phyloP scores from a whole-genome alignment of 1,140 invertebrate genomes.

The Adelges cooleyi region DNA sequence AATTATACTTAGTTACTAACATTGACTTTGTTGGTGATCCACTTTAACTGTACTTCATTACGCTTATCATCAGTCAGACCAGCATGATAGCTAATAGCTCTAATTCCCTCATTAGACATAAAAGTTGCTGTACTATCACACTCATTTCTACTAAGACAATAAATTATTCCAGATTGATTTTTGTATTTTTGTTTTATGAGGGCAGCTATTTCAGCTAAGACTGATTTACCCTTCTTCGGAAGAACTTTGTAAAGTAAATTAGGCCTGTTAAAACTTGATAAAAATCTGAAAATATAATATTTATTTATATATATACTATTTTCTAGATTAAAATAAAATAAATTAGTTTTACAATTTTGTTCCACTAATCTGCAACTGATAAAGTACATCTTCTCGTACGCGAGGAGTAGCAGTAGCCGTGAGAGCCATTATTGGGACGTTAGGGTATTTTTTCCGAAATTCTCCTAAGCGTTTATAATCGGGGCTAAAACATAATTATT shows the following conservation, averaged over 20 bases:
- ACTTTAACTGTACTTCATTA: conserved; percentile 58
- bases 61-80: conserved; percentile 62
- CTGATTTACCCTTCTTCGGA: conserved; percentile 53
- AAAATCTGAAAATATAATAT: conserved; percentile 5
- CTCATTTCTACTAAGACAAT: conserved; percentile 90
- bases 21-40: conserved; percentile 64
- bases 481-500: conserved; percentile 37
- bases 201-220: conserved; percentile 54
- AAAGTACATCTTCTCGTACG: conserved; percentile 78
- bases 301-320: too few species aligned
- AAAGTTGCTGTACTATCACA: conserved; percentile 63
- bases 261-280: conserved; percentile 20
- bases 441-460: conserved; percentile 41
- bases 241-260: conserved; percentile 14
- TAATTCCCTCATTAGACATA: conserved; percentile 54
- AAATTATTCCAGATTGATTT: conserved; percentile 80
- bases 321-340: too few species aligned
- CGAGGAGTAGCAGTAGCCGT: conserved; percentile 78
- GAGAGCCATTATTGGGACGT: conserved; percentile 57
- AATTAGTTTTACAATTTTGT: conserved; percentile 14
- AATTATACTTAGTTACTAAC: too few species aligned
- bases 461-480: conserved; percentile 40
- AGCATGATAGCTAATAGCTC: conserved; percentile 82
- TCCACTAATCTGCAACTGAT: conserved; percentile 61
- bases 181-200: conserved; percentile 57